Base-by-base conservation (phyloP, 2,113 vertebrate genomes). In the Pterocles gutturalis region DNA sequence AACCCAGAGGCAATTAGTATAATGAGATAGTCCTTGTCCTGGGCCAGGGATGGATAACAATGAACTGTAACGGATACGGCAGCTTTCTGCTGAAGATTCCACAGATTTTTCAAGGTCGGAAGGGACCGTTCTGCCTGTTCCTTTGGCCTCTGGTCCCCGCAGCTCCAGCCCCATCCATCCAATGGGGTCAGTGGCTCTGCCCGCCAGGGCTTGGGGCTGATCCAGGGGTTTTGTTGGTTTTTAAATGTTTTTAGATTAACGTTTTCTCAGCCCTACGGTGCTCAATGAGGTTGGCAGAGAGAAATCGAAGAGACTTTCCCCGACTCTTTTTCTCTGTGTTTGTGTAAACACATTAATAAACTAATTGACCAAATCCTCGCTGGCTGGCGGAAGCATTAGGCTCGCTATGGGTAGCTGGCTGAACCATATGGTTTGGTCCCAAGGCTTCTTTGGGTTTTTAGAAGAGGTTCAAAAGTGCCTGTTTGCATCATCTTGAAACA, bases 381-480 rank as follows among this genome's bases (percentile, higher is more conserved):
- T 91, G 93, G 71, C 79, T 89, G 92, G 73, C 4, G 16, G 96
- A 48, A 76, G 89, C 88, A 92, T 94, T 95, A 93, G 93, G 91
- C 89, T 78, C 95, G 77, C 95, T 97, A 38, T 94, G 85, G 66
- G 62, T 87, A 66, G 45, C 96, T 97, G 97, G 86, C 71, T 94
- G 22, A 92, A 72, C 95, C 97, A 95, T 98, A 96, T 97, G 97
- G 94, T 97, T 92, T 69, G 86, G 82, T 97, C 95, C 89, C 95
- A 89, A 72, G 94, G 96, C 91, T 97, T 94, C 75, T 76, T 83
- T 62, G 71, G 70, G 65, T 73, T 96, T 96, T 96, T 78, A 79
- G 80, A 93, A 86, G 81, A 81, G 90, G 83, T 94, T 98, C 95
- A 89, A 67, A 93, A 89, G 81, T 79, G 91, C 79, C 92, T 92